Conservation (phyloP, 2,113 vertebrate species). For the Lota lota region DNA sequence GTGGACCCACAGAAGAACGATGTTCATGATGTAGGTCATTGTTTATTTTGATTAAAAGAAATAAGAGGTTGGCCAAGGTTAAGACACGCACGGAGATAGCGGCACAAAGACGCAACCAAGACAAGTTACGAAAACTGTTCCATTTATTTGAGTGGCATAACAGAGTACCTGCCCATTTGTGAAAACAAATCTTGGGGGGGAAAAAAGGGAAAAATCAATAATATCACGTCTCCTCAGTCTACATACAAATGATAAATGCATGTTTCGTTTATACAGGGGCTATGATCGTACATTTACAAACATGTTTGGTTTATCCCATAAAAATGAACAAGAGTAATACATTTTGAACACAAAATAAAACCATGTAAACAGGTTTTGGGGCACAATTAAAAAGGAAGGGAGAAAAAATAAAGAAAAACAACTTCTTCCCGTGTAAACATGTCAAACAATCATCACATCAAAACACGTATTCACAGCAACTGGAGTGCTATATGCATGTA, state of each 20-base stretch:
- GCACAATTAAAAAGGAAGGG: background rate
- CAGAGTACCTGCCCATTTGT: conserved; percentile 17
- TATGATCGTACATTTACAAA: background rate
- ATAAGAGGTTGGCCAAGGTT: background rate
- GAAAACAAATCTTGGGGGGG: background rate
- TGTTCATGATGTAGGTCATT: conserved; percentile 13
- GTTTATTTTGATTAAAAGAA: background rate
- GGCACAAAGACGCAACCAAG: background rate
- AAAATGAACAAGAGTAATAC: background rate
- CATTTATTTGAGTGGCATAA: conserved; percentile 47
- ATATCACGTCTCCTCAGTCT: conserved; percentile 25
- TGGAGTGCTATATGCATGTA: conserved; percentile 25
- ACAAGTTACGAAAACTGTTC: conserved; percentile 32
- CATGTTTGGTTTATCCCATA: background rate
- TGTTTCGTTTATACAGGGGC: background rate
- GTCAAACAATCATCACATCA: conserved; percentile 4
- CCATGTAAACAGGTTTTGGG: conserved; percentile 29
- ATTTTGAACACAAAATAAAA: background rate
- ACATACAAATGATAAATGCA: background rate
- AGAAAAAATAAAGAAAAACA: background rate
- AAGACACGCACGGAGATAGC: background rate
- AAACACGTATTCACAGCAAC: conserved; percentile 27
- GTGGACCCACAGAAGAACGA: conserved; percentile 28
- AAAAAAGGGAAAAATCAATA: conserved; percentile 10
- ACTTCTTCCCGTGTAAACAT: conserved; percentile 8